Base-by-base conservation (phyloP, 2,797 vertebrate species). In the Rhinoraja longicauda region DNA sequence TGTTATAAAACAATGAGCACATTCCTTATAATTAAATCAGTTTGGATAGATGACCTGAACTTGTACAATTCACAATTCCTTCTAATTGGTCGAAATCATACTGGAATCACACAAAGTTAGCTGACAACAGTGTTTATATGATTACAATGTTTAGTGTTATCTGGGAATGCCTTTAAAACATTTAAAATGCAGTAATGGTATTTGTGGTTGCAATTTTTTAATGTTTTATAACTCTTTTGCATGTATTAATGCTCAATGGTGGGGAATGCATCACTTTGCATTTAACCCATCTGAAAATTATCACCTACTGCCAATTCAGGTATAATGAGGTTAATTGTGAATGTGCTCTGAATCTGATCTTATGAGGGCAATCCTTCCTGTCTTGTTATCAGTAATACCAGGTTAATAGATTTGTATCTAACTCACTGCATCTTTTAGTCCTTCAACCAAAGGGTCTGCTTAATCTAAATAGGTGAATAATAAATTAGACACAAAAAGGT, bases 61-160 rank as follows among this genome's bases (percentile, higher is more conserved):
- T 88, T 29, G 13, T 62, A 88, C 32, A 57, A 12, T 19, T 9
- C 59, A 13, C 57, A 88, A 32, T 39, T 79, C 45, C 59, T 62
- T 88, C n/a, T 88, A 59, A 88, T 57, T n/a, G 57, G 62, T 88
- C 21, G 78, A 39, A n/a, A n/a, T n/a, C n/a, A n/a, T n/a, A n/a
- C n/a, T n/a, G n/a, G n/a, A 45, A 10, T 53, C 53, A 53, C 0
- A 26, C 45, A 26, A 9, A 53, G 0, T 86, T n/a, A n/a, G n/a
- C n/a, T n/a, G n/a, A n/a, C n/a, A 86, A 86, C 78, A 36, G 77
- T 4, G 39, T 82, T 59, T 59, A 13, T 84, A 84, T 59, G 1
- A 13, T 77, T 32, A 77, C 26, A n/a, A 32, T 32, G 77, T n/a
- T 32, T 10, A 75, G 29, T n/a, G 10, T n/a, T 76, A 76, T n/a